A percentile compares a stretch with the other conserved stretches of the same genome.
Conservation (phyloP, 2,113 vertebrate species). For the Haplochromis burtoni region DNA sequence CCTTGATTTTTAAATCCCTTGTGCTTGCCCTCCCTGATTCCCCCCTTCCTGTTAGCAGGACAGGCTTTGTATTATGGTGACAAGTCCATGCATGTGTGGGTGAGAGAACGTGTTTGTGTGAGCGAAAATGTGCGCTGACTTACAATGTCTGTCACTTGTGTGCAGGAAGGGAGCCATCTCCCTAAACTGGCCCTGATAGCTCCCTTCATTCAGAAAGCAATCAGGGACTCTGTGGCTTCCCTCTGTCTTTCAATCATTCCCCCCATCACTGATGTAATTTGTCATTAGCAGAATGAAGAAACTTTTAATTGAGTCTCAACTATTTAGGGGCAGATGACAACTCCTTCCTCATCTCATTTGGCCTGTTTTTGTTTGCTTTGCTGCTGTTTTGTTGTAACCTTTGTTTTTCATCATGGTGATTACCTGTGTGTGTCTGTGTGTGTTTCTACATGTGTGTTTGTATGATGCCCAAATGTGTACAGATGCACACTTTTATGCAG, state of each 20-base stretch:
- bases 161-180: not conserved
- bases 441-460: not conserved
- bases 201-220: slow-evolving; percentile 56
- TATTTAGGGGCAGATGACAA: slow-evolving; percentile 41
- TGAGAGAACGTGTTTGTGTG: not conserved
- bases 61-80: slow-evolving; percentile 38
- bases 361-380: slow-evolving; percentile 25
- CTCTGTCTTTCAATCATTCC: slow-evolving; percentile 45
- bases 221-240: slow-evolving; percentile 31
- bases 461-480: not conserved
- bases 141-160: not conserved
- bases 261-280: slow-evolving; percentile 53
- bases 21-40: not conserved
- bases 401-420: slow-evolving; percentile 22
- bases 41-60: slow-evolving; percentile 29
- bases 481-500: not conserved
- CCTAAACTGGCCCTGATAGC: slow-evolving; percentile 33
- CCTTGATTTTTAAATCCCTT: slow-evolving; percentile 34
- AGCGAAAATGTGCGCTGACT: not conserved
- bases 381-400: slow-evolving; percentile 1
- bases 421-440: not conserved
- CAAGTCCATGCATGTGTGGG: not conserved
- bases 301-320: slow-evolving; percentile 68
- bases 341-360: slow-evolving; percentile 37
- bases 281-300: slow-evolving; percentile 54